phyloP scores from a whole-genome alignment of 1,140 invertebrate species.

The Heliconius hewitsoni region DNA sequence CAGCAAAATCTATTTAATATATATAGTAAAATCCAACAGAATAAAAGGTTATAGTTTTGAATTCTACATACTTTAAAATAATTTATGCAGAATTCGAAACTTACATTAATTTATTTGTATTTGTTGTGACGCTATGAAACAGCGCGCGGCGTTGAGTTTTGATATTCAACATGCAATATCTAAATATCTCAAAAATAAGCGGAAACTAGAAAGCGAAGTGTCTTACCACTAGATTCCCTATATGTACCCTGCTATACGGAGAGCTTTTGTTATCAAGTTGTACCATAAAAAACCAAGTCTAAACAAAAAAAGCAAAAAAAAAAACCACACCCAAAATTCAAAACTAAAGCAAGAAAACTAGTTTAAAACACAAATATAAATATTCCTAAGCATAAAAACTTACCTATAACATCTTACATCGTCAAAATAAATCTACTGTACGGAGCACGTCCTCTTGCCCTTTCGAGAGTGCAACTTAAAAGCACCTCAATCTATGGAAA shows the following conservation, averaged over 20 bases:
- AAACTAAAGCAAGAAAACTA: neutral
- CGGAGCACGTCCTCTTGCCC: conserved; percentile 37
- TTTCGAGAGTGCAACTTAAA: conserved; percentile 22
- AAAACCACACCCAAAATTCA: too few species aligned
- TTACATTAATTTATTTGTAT: too few species aligned
- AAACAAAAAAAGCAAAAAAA: too few species aligned
- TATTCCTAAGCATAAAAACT: neutral
- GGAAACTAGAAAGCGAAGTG: neutral
- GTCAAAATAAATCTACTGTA: conserved; percentile 39
- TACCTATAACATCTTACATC: conserved; percentile 19
- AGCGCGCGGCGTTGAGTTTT: neutral
- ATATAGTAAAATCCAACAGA: too few species aligned
- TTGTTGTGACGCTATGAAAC: too few species aligned
- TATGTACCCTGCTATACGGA: neutral
- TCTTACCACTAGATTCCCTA: neutral
- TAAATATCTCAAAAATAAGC: neutral
- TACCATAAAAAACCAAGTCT: too few species aligned
- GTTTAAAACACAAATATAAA: conserved; percentile 5
- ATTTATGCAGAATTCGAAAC: too few species aligned
- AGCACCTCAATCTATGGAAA: neutral
- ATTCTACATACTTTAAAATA: too few species aligned
- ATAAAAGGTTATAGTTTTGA: too few species aligned
- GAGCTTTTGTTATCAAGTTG: too few species aligned
- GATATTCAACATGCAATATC: neutral
- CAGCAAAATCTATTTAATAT: neutral